A percentile compares a stretch with the other conserved stretches of the same genome.
Conservation (phyloP, 2,113 vertebrate species). For the Calyptommatus sinebrachiatus region DNA sequence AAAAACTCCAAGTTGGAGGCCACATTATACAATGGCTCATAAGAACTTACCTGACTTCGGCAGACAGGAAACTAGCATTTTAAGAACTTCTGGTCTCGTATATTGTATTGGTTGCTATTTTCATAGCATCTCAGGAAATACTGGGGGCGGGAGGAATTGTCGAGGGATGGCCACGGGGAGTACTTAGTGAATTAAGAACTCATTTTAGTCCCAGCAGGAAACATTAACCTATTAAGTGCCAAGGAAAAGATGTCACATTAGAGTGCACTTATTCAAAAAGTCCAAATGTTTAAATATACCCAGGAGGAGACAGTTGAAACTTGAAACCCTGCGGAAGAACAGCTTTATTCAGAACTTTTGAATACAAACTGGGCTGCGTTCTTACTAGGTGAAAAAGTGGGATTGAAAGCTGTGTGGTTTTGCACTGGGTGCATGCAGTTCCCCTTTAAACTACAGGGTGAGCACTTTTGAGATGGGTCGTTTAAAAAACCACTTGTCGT, state of each 20-base stretch:
- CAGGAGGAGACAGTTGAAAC: neutral
- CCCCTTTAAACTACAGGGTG: too few relatives aligned
- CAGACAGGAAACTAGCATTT: slow-evolving; percentile 62
- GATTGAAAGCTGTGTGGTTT: too few relatives aligned
- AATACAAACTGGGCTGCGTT: neutral
- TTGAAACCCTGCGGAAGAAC: neutral
- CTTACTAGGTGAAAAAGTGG: too few relatives aligned
- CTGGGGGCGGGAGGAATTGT: neutral
- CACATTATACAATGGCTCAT: neutral
- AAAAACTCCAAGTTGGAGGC: slow-evolving; percentile 12
- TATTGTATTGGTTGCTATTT: slow-evolving; percentile 69
- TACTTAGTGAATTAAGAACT: slow-evolving; percentile 28
- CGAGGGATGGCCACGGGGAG: neutral
- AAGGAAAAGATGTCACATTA: neutral
- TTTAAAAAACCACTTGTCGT: too few relatives aligned
- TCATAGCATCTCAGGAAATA: slow-evolving; percentile 69
- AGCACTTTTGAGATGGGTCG: too few relatives aligned
- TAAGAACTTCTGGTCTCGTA: slow-evolving; percentile 65
- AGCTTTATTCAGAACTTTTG: neutral
- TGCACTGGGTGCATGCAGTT: too few relatives aligned
- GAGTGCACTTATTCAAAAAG: neutral
- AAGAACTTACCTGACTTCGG: slow-evolving; percentile 64
- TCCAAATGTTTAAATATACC: slow-evolving; percentile 9
- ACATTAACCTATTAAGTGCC: slow-evolving; percentile 46
- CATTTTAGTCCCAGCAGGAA: slow-evolving; percentile 43